Evolutionary conservation across 53 echinoderm and acorn worm species (phyloP).

Genomic region (Echinometra lucunter): DNA sequence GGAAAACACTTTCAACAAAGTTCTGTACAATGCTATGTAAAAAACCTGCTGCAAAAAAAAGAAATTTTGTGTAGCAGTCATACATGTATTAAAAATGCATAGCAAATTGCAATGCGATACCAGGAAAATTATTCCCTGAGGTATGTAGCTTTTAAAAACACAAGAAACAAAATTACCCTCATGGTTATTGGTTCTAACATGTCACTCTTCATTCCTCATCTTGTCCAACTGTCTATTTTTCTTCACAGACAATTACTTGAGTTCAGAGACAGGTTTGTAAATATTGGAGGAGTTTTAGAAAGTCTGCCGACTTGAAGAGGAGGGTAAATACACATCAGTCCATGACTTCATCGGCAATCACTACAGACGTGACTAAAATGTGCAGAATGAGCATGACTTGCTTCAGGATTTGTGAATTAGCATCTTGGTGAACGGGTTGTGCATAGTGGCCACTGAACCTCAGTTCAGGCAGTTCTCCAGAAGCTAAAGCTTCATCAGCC

Average conservation of each 20-base stretch:
- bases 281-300: constrained; percentile 32
- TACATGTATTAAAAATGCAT: too few relatives aligned
- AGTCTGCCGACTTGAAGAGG: not conserved
- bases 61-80: too few relatives aligned
- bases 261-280: not conserved
- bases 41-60: too few relatives aligned
- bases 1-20: too few relatives aligned
- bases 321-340: not conserved
- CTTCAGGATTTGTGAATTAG: too few relatives aligned
- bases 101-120: too few relatives aligned
- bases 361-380: not conserved
- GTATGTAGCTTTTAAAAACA: too few relatives aligned
- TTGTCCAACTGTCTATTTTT: not conserved
- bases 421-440: too few relatives aligned
- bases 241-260: constrained; percentile 11
- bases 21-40: too few relatives aligned
- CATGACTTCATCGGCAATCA: not conserved
- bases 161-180: not conserved
- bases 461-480: not conserved
- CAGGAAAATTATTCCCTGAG: too few relatives aligned
- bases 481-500: not conserved
- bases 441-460: too few relatives aligned
- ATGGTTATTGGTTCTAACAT: not conserved
- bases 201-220: not conserved
- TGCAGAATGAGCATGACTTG: not conserved